phyloP scores from a whole-genome alignment of 2,113 vertebrate genomes.

The Chaetorhynchus papuensis region DNA sequence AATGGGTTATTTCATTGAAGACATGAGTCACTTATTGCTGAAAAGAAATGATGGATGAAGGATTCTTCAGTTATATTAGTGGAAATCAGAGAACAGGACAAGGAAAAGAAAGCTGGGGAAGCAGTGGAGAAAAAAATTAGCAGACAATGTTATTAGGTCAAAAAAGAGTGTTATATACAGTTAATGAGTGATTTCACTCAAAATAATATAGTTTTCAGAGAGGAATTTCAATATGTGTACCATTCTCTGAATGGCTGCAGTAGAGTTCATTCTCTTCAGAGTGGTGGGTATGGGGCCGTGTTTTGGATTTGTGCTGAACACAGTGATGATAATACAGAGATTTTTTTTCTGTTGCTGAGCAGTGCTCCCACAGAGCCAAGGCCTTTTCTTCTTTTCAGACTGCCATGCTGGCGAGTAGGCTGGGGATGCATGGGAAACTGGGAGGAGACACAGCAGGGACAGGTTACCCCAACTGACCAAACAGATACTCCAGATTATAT shows the following conservation, averaged over 20 bases:
- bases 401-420: not conserved
- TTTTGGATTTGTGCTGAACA: not conserved
- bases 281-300: no score
- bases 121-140: not conserved
- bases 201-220: not conserved
- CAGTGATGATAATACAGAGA: not conserved
- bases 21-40: not conserved
- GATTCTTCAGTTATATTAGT: not conserved
- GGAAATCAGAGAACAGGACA: not conserved
- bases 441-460: not conserved
- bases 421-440: not conserved
- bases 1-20: not conserved
- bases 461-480: not conserved
- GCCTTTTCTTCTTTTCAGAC: not conserved
- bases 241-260: not conserved
- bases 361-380: not conserved
- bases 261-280: not conserved
- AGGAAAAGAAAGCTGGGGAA: not conserved
- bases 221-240: not conserved
- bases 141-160: not conserved
- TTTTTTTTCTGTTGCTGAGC: not conserved
- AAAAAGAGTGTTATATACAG: not conserved
- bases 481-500: rapidly evolving
- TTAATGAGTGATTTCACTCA: not conserved
- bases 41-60: not conserved